A percentile compares a stretch with the other conserved stretches of the same genome.
These are phyloP conservation scores for Rhadina sibilatrix DNA, from an alignment of 2,113 vertebrate genomes.

Conservation along the genomic window DNA sequence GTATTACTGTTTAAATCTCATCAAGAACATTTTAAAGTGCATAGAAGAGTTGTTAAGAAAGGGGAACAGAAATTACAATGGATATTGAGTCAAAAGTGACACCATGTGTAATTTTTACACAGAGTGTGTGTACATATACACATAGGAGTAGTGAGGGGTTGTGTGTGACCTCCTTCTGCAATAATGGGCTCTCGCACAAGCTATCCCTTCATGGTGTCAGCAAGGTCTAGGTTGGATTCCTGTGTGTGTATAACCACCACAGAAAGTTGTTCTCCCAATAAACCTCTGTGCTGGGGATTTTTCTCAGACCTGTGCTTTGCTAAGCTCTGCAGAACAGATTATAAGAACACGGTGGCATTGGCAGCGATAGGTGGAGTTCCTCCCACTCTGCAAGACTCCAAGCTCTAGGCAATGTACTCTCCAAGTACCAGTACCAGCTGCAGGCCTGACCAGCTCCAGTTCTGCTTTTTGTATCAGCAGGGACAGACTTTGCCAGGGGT, in stretches of 20 bases:
- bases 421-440: neutral
- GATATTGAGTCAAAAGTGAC: neutral
- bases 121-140: accelerated
- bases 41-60: neutral
- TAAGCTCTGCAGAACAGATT: neutral
- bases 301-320: neutral
- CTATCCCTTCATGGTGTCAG: neutral
- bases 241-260: neutral
- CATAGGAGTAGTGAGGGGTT: accelerated
- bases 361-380: neutral
- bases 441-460: neutral
- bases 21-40: neutral
- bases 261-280: neutral
- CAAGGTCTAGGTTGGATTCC: neutral
- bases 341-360: neutral
- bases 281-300: neutral
- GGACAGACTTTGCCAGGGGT: neutral
- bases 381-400: neutral
- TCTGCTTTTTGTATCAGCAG: neutral
- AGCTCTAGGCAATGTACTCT: neutral
- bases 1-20: neutral
- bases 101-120: neutral
- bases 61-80: neutral
- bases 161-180: neutral
- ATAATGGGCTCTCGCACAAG: neutral